Evolutionary conservation across 1,140 invertebrate species (phyloP).

Genomic region (Lanistes nyassanus): DNA sequence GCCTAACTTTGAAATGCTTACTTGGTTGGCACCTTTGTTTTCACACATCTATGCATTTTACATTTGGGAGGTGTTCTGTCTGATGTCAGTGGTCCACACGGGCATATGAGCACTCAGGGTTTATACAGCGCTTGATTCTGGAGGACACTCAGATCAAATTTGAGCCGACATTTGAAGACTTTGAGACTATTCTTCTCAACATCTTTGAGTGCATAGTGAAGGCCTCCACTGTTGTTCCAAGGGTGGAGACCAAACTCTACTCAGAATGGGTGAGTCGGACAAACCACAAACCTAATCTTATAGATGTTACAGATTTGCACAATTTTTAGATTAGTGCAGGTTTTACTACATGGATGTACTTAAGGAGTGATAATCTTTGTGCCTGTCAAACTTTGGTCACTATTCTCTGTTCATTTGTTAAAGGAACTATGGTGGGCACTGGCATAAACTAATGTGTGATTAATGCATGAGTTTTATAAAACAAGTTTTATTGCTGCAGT

Average conservation of each 20-base stretch:
- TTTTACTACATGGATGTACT: no score
- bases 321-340: no score
- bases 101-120: conserved; percentile 74
- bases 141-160: conserved; percentile 78
- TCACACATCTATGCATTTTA: not conserved
- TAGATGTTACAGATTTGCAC: not conserved
- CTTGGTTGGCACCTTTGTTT: no score
- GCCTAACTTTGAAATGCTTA: no score
- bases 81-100: conserved; percentile 50
- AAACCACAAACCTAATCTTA: not conserved
- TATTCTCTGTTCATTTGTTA: no score
- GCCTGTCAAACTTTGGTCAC: no score
- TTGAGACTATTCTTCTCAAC: conserved; percentile 77
- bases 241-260: conserved; percentile 76
- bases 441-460: no score
- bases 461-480: no score
- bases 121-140: conserved; percentile 78
- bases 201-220: conserved; percentile 80
- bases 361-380: no score
- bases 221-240: conserved; percentile 76
- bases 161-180: conserved; percentile 82
- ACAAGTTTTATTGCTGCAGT: no score
- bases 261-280: conserved; percentile 67
- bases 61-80: not conserved
- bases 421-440: no score